Percentiles rank a stretch among this genome's conserved stretches.
phyloP scores from a whole-genome alignment of 2,797 vertebrate species.

The Acipenser transmontanus region DNA sequence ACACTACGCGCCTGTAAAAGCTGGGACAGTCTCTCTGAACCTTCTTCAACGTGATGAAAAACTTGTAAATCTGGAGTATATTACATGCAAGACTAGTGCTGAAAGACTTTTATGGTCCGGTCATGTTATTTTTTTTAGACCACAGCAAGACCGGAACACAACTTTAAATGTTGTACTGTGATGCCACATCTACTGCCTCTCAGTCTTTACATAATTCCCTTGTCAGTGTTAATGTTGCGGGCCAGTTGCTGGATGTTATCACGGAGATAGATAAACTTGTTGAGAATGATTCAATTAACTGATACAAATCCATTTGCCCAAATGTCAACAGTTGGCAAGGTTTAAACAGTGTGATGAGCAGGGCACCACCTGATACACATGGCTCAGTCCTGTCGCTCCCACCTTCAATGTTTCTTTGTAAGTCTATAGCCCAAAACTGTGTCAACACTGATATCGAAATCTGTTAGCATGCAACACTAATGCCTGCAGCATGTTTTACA shows the following conservation, averaged over 20 bases:
- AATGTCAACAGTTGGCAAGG: background rate
- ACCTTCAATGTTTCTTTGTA: background rate
- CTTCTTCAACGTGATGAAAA: no score
- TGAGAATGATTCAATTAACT: background rate
- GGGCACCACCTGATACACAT: background rate
- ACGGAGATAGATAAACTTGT: background rate
- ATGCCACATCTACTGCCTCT: background rate
- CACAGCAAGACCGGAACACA: no score
- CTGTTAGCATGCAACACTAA: no score
- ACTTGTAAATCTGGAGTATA: no score
- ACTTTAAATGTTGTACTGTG: background rate
- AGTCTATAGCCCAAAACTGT: background rate
- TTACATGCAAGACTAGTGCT: no score
- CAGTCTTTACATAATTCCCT: background rate
- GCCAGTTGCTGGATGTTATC: background rate
- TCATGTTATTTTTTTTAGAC: no score
- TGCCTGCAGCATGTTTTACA: no score
- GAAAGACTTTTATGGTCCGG: no score
- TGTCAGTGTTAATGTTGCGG: background rate
- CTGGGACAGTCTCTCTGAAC: no score
- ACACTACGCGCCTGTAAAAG: no score
- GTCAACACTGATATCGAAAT: background rate
- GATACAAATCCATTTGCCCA: background rate
- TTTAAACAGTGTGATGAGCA: background rate
- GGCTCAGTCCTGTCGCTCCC: background rate